Evolutionary conservation across 1,140 invertebrate genomes (phyloP).

Genomic region (Geopemphigus sp.): DNA sequence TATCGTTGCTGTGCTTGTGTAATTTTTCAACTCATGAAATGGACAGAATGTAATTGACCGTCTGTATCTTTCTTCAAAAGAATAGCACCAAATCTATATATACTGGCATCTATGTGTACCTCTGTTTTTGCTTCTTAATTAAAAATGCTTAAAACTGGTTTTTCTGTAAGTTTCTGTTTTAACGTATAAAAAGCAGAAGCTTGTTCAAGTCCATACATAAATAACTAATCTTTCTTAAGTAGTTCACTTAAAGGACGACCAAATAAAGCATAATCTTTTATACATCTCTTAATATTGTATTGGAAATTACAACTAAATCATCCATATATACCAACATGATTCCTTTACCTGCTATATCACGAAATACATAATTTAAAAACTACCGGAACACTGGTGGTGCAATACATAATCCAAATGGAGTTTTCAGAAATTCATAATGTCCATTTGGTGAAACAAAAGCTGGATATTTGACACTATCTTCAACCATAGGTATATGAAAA

Average conservation of each 20-base stretch:
- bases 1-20: no score
- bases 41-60: no score
- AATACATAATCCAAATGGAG: constrained; percentile 58
- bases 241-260: constrained; percentile 52
- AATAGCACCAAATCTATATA: no score
- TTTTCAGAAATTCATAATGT: constrained; percentile 55
- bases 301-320: constrained; percentile 23
- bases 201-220: no score
- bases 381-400: constrained; percentile 57
- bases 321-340: no score
- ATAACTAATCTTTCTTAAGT: background rate
- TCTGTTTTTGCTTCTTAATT: constrained; percentile 50
- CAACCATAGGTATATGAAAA: constrained; percentile 49
- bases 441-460: constrained; percentile 57
- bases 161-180: constrained; percentile 51
- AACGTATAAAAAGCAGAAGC: constrained; percentile 49
- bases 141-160: constrained; percentile 55
- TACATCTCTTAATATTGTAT: constrained; percentile 53
- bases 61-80: no score
- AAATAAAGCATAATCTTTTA: constrained; percentile 53
- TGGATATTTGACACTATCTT: constrained; percentile 56
- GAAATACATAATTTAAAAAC: constrained; percentile 55
- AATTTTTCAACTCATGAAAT: no score
- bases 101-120: no score
- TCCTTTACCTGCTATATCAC: no score